Conservation (phyloP, 1,140 invertebrate species). For the Ceratina calcarata region DNA sequence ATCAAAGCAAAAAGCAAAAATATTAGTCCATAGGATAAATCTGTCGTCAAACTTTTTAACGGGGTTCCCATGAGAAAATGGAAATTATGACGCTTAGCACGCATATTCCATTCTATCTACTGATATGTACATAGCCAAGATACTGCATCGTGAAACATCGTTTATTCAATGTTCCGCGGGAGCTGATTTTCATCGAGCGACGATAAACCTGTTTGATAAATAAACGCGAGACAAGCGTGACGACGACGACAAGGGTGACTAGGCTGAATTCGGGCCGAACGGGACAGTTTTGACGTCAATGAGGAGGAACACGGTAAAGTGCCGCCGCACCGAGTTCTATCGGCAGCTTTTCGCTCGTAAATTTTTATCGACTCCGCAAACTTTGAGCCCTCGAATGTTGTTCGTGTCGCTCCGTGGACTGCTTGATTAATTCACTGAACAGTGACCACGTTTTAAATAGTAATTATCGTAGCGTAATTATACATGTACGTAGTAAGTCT, state of each 20-base stretch:
- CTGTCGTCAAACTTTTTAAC: too few species aligned
- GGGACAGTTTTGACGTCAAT: slow-evolving; percentile 32
- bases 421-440: slow-evolving; percentile 23
- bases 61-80: too few species aligned
- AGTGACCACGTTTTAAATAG: slow-evolving; percentile 37
- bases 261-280: not conserved
- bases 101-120: too few species aligned
- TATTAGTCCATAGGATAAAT: too few species aligned
- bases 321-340: not conserved
- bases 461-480: not conserved
- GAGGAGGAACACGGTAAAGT: slow-evolving; percentile 27
- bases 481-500: not conserved
- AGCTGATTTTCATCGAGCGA: not conserved
- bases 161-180: not conserved
- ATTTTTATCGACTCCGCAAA: slow-evolving; percentile 44
- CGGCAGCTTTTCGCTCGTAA: slow-evolving; percentile 16
- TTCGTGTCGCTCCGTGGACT: not conserved
- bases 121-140: too few species aligned
- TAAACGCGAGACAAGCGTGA: not conserved
- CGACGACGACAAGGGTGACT: not conserved
- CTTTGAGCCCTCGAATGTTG: slow-evolving; percentile 25
- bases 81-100: too few species aligned
- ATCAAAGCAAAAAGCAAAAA: too few species aligned
- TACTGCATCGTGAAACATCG: not conserved
- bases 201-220: slow-evolving; percentile 16